Conservation (phyloP, 2,113 vertebrate species). For the Vombatus ursinus region DNA sequence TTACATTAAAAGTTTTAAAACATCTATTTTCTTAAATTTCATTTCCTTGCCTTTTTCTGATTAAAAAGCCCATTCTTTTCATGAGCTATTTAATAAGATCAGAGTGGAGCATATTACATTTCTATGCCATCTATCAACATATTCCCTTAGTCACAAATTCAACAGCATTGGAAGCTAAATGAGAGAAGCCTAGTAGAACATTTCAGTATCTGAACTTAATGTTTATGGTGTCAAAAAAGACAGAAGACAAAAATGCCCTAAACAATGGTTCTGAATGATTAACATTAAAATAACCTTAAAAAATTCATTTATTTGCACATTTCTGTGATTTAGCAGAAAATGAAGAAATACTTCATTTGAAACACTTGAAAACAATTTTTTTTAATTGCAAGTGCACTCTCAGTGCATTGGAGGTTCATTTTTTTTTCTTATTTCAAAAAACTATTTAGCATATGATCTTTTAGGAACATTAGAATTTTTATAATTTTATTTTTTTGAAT, state of each 20-base stretch:
- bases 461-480: not conserved
- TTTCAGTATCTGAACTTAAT: slow-evolving; percentile 32
- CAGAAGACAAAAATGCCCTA: slow-evolving; percentile 14
- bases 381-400: not conserved
- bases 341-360: not conserved
- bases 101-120: not conserved
- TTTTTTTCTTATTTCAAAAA: slow-evolving; percentile 20
- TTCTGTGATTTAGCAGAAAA: not conserved
- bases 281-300: not conserved
- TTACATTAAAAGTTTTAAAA: not conserved
- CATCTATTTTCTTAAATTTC: not conserved
- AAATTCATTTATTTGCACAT: not conserved
- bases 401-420: not conserved
- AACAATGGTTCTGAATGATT: not conserved
- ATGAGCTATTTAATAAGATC: not conserved
- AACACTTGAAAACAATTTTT: not conserved
- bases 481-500: not conserved
- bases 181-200: not conserved
- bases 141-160: slow-evolving; percentile 33
- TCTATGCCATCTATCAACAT: not conserved
- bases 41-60: slow-evolving; percentile 8
- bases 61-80: not conserved
- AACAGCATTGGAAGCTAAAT: slow-evolving; percentile 29
- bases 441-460: slow-evolving; percentile 1
- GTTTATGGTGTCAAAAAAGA: not conserved